These are phyloP conservation scores for Calosoma granatense DNA, from an alignment of 1,140 invertebrate species.

Conservation along the genomic window DNA sequence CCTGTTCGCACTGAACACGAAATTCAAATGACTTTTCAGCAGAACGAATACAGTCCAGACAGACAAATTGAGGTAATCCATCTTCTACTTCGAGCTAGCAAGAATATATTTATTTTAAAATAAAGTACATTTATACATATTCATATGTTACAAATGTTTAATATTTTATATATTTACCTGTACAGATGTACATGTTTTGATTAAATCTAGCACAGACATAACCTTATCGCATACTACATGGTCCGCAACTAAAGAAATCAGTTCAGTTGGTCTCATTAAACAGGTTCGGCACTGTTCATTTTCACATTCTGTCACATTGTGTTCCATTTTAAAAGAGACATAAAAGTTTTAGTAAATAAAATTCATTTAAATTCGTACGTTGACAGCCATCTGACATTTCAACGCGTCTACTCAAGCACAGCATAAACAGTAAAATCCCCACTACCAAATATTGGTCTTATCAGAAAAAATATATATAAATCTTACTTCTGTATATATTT, in stretches of 20 bases:
- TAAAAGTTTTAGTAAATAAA: slow-evolving; percentile 15
- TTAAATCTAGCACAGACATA: not conserved
- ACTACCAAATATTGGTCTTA: too few species aligned
- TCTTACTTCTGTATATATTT: too few species aligned
- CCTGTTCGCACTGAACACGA: not conserved
- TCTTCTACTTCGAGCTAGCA: not conserved
- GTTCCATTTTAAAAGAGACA: slow-evolving; percentile 10
- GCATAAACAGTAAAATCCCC: too few species aligned
- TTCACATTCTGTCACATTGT: not conserved
- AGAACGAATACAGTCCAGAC: not conserved
- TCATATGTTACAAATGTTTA: not conserved
- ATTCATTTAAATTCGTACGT: slow-evolving; percentile 14
- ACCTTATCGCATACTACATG: slow-evolving; percentile 2
- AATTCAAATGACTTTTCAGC: not conserved
- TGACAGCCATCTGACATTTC: slow-evolving; percentile 10
- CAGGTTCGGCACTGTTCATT: not conserved
- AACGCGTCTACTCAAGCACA: too few species aligned
- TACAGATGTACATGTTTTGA: not conserved
- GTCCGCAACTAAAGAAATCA: not conserved
- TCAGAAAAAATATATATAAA: too few species aligned
- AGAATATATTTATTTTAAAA: not conserved
- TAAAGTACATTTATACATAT: too few species aligned
- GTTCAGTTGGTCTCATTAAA: not conserved
- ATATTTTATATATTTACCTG: not conserved
- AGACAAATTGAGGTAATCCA: not conserved